Evolutionary conservation across 2,888 invertebrate species (phyloP), one percentile per base, ranked within the genome.

Genomic region (Nomada fabriciana): DNA sequence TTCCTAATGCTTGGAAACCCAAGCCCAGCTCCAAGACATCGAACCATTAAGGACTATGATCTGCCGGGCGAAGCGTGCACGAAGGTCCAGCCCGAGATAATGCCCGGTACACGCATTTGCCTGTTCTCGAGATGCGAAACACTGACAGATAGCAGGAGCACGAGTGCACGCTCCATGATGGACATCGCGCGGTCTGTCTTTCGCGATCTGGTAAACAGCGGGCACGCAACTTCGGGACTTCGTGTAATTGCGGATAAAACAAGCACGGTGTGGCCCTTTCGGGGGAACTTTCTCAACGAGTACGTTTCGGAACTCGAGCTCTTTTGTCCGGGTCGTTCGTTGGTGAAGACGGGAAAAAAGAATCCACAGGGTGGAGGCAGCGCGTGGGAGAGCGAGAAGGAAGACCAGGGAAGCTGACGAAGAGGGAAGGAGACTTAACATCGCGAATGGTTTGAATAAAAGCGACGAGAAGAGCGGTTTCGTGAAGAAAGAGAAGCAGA

Each of bases 191-290:
- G n/a, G 25, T 15, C 29, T 43, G 15, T 29, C 70, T 80, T 83
- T 80, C 57, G 77, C 47, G 57, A 67, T 47, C 78, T 25, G 61
- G 77, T 83, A 86, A 83, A 86, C 83, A 83, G 60, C 59, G 76
- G 61, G 23, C 71, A 36, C 55, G 59, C 80, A 69, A 61, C 71
- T 82, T 76, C 70, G 65, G 69, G 60, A 55, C 83, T 57, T 69
- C 67, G 87, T 82, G 82, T 87, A 85, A 87, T 87, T 83, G 82
- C 76, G 70, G 65, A 70, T 76, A 72, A 83, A 85, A 83, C 80
- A 75, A 80, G 76, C 60, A 63, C 52, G 61, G 20, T 74, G 81
- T 59, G 75, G 70, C 53, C 50, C 57, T 68, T 50, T 11, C 50
- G 4, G n/a, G 59, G 57, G 63, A 68, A 59, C 67, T 82, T 76